Base-by-base conservation (phyloP, 2,113 vertebrate genomes). In the Porphyrio hochstetteri region DNA sequence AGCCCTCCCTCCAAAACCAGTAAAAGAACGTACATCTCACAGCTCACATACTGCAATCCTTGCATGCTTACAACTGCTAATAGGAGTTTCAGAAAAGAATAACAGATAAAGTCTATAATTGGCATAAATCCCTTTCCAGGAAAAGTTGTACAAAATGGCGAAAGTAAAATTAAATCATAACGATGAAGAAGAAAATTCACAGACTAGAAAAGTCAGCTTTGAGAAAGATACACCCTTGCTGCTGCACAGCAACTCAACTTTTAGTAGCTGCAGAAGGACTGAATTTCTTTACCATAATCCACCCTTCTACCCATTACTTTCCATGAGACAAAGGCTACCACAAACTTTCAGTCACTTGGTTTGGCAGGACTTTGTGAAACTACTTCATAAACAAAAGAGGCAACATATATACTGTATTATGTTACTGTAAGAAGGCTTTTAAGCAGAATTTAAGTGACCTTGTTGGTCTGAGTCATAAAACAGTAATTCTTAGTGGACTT, bases 371-470 rank as follows among this genome's bases (percentile, higher is more conserved):
- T 68, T 71, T 20, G 40, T 59, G 29, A 90, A 90, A 88, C 81
- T 65, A 68, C 29, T 79, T 74, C 27, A 77, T 61, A 53, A 69
- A 87, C 77, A 90, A 61, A 84, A 70, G 23, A 79, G 33, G 13
- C 18, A 82, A 81, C 23, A 72, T 57, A 92, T 11, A 85, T 31
- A 61, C 25, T 46, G 44, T 85, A 92, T 92, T 81, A 88, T 17
- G 25, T 92, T 96, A 92, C 71, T 27, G 16, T 80, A 94, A 90
- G 25, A 86, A 83, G 88, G n/a, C 46, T 85, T 92, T 83, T 77
- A 95, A 67, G 59, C n/a, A 67, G 57, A 87, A 82, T 46, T 69
- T 46, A 87, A 86, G 13, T 88, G 55, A 94, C 68, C 68, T 78
- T 90, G 48, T 7, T 48, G 75, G 68, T 52, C 60, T 25, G 18